These are phyloP conservation scores for Glareola pratincola DNA, from an alignment of 2,113 vertebrate species.

Conservation along the genomic window DNA sequence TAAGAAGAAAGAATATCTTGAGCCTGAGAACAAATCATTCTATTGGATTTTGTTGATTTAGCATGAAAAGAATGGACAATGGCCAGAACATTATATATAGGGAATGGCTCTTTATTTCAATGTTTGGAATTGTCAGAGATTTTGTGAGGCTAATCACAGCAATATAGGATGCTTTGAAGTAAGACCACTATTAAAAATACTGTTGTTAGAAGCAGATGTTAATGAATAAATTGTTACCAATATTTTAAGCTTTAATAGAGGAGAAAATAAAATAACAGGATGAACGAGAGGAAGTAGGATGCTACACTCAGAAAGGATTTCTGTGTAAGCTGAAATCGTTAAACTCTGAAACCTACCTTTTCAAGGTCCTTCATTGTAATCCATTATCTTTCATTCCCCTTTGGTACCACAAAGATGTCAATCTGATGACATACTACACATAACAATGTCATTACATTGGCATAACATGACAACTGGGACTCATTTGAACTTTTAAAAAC, in stretches of 20 bases:
- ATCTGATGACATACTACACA: constrained; percentile 25
- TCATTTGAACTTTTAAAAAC: constrained; percentile 51
- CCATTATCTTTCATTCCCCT: constrained; percentile 33
- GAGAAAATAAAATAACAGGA: not conserved
- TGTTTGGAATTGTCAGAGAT: not conserved
- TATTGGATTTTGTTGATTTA: not conserved
- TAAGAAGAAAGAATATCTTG: not conserved
- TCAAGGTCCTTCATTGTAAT: constrained; percentile 50
- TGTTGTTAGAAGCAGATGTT: not conserved
- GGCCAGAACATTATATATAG: not conserved
- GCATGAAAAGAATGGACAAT: not conserved
- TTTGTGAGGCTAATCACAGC: not conserved
- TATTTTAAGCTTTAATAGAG: not conserved
- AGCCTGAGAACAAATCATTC: not conserved
- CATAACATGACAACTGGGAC: constrained; percentile 41
- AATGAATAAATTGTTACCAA: not conserved
- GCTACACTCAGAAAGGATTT: not conserved
- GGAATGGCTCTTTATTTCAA: not conserved
- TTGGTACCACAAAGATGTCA: constrained; percentile 29
- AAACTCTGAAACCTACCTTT: constrained; percentile 11
- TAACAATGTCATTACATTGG: constrained; percentile 42
- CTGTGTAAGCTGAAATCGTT: not conserved
- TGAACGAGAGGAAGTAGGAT: not conserved
- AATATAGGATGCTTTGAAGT: not conserved
- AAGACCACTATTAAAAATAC: not conserved